Base-by-base conservation (phyloP, 2,797 vertebrate genomes). In the Lophura swinhoii region DNA sequence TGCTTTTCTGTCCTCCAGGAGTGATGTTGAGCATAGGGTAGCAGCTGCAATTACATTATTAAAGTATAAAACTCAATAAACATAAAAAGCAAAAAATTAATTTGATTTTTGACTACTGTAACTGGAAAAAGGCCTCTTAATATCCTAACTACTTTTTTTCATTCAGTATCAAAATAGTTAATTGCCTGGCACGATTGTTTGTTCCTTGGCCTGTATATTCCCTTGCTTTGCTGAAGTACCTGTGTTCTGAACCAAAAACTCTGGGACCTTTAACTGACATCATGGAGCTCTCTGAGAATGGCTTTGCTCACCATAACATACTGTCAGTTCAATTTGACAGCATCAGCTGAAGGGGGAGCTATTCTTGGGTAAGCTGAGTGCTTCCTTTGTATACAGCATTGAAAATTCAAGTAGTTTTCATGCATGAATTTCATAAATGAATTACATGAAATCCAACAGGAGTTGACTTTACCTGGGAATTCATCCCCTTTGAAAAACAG, bases 21-120 rank as follows among this genome's bases (percentile, higher is more conserved):
- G 17, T 35, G 46, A 73, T 87, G 60, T 23, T 88, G 56, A 33
- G 7, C 49, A 18, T 22, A 87, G 63, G 16, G 35, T 88, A 92
- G 70, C 21, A 94, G 60, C 51, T 77, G 49, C 15, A 46, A 81
- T 51, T 31, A 71, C 88, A 76, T 48, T 33, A 83, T 85, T 93
- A 66, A 94, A 89, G 33, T 84, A 87, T 88, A 90, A 93, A 96
- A 16, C 16, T 88, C 83, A 83, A 28, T 51, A 60, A 71, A 83
- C 20, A 73, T 73, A 68, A 44, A 80, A 92, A 94, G 58, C 31
- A 88, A 29, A 66, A 76, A 4, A 2, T 56, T 58, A 7, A n/a
- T 88, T 95, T 67, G 55, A 76, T 88, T 94, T 96, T 92, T 89
- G 55, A 91, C 28, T 8, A 37, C 5, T 26, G 22, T 51, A 21